Evolutionary conservation across 2,113 vertebrate genomes (phyloP).

Genomic region (Numida meleagris): DNA sequence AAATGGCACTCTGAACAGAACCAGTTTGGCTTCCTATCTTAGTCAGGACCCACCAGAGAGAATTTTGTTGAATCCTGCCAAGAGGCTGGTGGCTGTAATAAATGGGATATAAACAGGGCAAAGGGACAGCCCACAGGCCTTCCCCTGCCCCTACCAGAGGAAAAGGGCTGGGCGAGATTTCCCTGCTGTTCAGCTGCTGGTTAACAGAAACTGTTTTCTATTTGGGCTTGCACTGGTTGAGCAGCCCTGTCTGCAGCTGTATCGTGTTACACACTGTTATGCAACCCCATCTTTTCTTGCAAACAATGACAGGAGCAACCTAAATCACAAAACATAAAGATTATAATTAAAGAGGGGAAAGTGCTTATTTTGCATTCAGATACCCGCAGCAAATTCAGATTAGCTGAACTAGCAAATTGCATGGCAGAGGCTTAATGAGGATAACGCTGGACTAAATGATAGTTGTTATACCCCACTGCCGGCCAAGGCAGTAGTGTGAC

Average conservation of each 20-base stretch:
- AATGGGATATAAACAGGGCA: neutral
- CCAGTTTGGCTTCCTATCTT: neutral
- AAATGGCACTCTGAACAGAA: neutral
- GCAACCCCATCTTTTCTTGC: conserved; percentile 18
- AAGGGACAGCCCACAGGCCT: neutral
- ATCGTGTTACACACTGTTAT: neutral
- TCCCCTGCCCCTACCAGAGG: neutral
- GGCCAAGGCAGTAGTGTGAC: conserved; percentile 9
- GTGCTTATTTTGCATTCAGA: conserved; percentile 40
- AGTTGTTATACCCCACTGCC: neutral
- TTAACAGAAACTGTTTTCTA: conserved; percentile 44
- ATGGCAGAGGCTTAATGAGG: conserved; percentile 35
- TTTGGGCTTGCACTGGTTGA: conserved; percentile 11
- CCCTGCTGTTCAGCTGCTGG: conserved; percentile 57
- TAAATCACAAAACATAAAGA: conserved; percentile 41
- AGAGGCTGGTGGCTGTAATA: neutral
- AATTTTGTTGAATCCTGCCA: neutral
- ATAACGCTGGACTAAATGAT: neutral
- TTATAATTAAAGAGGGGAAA: conserved; percentile 36
- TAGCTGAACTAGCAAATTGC: conserved; percentile 61
- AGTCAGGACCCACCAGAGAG: neutral
- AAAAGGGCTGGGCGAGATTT: conserved; percentile 9
- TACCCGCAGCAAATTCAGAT: conserved; percentile 24
- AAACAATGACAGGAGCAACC: conserved; percentile 45
- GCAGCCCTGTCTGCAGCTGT: conserved; percentile 7